Base-by-base conservation (phyloP, 2,888 invertebrate genomes). In the Chrysolina americana region DNA sequence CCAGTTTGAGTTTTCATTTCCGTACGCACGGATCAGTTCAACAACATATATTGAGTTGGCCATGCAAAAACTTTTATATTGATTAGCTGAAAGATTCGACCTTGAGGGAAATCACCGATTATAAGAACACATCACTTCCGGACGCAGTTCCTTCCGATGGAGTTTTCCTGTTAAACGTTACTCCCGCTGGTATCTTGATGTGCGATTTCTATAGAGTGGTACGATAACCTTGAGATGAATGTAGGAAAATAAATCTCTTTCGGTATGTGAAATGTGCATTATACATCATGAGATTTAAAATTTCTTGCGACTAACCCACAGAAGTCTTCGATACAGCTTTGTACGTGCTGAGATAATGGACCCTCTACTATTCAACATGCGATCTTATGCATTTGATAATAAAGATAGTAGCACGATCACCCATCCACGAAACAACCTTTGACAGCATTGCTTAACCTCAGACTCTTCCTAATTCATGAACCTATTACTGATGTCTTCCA, bases 141-240 rank as follows among this genome's bases (percentile, higher is more conserved):
- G 50, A 59, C 77, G 68, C 77, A 73, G 77, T 77, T 73, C 68
- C 71, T 73, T 75, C 65, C 71, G 68, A 77, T 77, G 74, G 77
- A 77, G 21, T 77, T 77, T 77, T 71, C 73, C 70, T 77, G 77
- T 77, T 71, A 56, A 23, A 56, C 50, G 68, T 41, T 53, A 21
- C 73, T 41, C 77, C 74, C 15, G 70, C 77, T 70, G 77, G 62
- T 65, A 73, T 77, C 75, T 75, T 77, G 47, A 53, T 53, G 53
- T 17, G 11, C 21, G 19, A 21, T 53, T 19, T 23, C 19, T 53
- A 53, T 21, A 23, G 19, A 21, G 53, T 23, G 21, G 15, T 53
- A 19, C 15, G 1, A 13, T 21, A 23, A 21, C 2, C 11, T 53
- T 21, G 23, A 23, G 13, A 5, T 5, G 19, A 13, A 53, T 53